Evolutionary conservation across 2,888 invertebrate genomes (phyloP).

Genomic region (Morinoia aosen): DNA sequence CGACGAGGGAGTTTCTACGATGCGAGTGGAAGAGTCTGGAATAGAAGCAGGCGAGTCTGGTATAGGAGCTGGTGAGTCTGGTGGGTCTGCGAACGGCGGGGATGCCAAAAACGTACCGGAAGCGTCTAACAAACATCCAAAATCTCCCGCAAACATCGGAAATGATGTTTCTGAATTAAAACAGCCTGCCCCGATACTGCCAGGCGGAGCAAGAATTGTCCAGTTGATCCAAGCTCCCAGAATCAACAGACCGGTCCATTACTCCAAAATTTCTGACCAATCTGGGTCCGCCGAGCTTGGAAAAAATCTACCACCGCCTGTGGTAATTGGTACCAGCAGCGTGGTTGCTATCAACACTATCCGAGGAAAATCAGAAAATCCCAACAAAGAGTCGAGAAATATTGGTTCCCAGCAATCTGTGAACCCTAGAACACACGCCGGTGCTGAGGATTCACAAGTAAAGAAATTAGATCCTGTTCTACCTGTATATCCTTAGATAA

Average conservation of each 20-base stretch:
- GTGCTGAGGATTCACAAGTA: background rate
- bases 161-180: background rate
- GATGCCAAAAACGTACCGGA: background rate
- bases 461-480: background rate
- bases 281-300: background rate
- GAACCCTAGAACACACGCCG: background rate
- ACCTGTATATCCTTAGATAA: background rate
- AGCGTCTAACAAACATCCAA: background rate
- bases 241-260: background rate
- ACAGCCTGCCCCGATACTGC: background rate
- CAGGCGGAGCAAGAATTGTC: slow-evolving; percentile 20
- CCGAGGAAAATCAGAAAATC: background rate
- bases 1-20: background rate
- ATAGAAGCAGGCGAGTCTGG: background rate
- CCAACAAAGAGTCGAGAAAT: background rate
- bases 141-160: background rate
- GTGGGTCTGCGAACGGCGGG: background rate
- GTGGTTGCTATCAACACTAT: background rate
- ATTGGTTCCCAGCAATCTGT: too few species aligned
- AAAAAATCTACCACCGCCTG: background rate
- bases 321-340: background rate
- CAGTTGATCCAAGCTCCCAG: slow-evolving; percentile 22
- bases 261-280: background rate
- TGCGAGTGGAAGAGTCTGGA: background rate
- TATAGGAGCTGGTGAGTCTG: background rate